A percentile compares a stretch with the other conserved stretches of the same genome.
phyloP scores from a whole-genome alignment of 2,113 vertebrate species.

The Pelusios castaneus region DNA sequence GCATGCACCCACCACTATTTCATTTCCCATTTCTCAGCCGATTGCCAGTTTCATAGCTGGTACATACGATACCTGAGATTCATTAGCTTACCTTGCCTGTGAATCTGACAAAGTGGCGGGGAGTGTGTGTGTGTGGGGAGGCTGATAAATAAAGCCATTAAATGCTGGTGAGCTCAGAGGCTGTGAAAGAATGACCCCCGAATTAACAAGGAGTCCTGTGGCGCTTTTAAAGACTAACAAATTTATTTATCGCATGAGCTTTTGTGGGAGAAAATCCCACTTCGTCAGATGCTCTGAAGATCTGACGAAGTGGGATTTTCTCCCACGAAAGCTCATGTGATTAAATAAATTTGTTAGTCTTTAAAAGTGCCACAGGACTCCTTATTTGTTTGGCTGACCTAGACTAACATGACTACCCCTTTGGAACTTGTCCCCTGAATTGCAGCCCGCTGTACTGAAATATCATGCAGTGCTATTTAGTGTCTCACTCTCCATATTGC shows the following conservation, averaged over 20 bases:
- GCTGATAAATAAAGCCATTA: not conserved
- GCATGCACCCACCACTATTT: not conserved
- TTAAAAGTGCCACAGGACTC: no score
- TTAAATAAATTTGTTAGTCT: no score
- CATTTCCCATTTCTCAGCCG: not conserved
- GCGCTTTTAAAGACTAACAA: no score
- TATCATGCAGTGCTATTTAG: not conserved
- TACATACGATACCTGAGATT: not conserved
- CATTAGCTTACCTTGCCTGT: not conserved
- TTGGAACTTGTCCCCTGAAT: no score
- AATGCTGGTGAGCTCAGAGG: not conserved
- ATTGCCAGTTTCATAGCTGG: not conserved
- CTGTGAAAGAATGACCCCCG: not conserved
- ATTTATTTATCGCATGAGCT: no score
- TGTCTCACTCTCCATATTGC: not conserved
- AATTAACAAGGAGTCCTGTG: not conserved
- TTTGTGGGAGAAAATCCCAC: no score
- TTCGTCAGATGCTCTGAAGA: no score
- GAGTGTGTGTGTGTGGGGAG: not conserved
- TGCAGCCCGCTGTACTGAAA: not conserved
- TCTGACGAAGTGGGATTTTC: no score
- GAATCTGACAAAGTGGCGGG: not conserved
- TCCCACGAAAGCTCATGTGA: no score
- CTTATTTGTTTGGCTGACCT: no score
- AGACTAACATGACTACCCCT: no score